phyloP scores from a whole-genome alignment of 1,140 invertebrate genomes.

The Periplaneta americana region DNA sequence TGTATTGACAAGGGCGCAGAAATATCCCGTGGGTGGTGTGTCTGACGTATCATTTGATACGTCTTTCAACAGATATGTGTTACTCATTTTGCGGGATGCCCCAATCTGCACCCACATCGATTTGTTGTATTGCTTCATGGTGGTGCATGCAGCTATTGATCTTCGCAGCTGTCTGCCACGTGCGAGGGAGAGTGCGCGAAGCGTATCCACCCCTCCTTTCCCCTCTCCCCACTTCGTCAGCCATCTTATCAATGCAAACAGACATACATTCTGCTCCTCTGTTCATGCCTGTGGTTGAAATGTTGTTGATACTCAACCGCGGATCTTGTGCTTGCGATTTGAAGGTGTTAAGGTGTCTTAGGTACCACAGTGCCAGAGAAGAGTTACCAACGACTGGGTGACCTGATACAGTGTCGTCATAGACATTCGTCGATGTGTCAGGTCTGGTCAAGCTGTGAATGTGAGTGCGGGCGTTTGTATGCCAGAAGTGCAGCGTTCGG shows the following conservation, averaged over 20 bases:
- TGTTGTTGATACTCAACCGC: not conserved
- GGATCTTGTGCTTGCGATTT: not conserved
- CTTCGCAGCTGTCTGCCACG: not conserved
- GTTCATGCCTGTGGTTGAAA: not conserved
- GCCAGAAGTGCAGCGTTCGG: too few relatives aligned
- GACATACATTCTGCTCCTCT: not conserved
- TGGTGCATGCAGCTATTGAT: not conserved
- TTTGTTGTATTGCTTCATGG: not conserved
- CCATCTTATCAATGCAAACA: not conserved
- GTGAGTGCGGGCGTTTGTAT: too few relatives aligned
- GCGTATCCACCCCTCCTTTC: not conserved
- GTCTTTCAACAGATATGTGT: too few relatives aligned
- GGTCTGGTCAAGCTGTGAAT: too few relatives aligned
- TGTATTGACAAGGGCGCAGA: too few relatives aligned
- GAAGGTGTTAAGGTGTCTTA: not conserved
- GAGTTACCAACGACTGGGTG: not conserved
- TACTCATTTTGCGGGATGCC: not conserved
- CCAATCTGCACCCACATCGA: not conserved
- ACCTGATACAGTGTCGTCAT: too few relatives aligned
- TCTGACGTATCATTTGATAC: too few relatives aligned
- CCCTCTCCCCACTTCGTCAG: not conserved
- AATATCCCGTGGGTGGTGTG: too few relatives aligned
- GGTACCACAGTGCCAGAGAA: not conserved
- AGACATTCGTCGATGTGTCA: too few relatives aligned
- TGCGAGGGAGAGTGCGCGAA: not conserved